Evolutionary conservation across 2,113 vertebrate genomes (phyloP).

Genomic region (Tylochromis polylepis): DNA sequence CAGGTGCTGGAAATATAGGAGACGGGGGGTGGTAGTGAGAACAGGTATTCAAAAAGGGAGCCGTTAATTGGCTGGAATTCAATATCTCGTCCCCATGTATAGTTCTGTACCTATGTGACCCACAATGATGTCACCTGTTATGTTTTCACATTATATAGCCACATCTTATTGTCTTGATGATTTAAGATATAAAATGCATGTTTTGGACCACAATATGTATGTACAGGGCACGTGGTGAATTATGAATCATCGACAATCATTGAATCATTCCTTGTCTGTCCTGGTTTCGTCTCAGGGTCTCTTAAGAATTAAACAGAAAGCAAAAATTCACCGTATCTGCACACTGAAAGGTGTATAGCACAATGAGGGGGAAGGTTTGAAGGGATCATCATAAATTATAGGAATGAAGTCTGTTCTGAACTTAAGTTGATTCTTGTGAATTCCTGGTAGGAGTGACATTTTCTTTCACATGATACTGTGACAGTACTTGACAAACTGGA

Average conservation of each 20-base stretch:
- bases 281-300: neutral
- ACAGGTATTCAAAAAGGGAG: neutral
- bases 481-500: neutral
- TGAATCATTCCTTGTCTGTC: neutral
- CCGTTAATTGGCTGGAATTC: no score
- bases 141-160: neutral
- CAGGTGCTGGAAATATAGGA: neutral
- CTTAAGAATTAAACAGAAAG: neutral
- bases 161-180: neutral
- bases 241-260: no score
- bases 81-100: neutral
- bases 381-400: no score
- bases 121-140: neutral
- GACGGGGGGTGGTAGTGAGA: neutral
- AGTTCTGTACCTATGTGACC: fast-evolving
- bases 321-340: neutral
- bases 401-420: no score
- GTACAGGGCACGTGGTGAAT: no score
- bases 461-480: neutral
- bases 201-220: no score
- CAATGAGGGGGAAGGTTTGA: neutral
- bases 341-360: neutral
- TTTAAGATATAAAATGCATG: no score
- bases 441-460: neutral
- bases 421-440: neutral